Base-by-base conservation (phyloP, 2,797 vertebrate genomes). In the Sebastes oblongus region DNA sequence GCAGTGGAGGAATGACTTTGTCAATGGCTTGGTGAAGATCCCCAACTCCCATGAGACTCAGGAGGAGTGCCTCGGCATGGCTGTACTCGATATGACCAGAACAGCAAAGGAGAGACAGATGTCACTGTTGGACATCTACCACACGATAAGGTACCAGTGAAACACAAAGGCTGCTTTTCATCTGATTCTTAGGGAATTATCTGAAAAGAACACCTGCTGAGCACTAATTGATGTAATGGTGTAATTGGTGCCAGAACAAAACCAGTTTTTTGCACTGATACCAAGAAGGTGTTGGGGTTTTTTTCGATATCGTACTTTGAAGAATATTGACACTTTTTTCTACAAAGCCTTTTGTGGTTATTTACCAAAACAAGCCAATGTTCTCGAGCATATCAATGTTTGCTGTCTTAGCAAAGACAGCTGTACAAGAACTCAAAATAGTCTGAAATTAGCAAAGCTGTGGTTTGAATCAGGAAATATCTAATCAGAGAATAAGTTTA, bases 11-110 rank as follows among this genome's bases (percentile, higher is more conserved):
- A 95, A 96, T 90, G 98, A 99, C 91, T 99, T 99, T 94, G 95
- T 99, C 55, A 95, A 95, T 50, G 97, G 98, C 27, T 96, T 94
- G 90, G 93, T 98, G 88, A 96, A 95, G 73, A 93, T 99, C 80
- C 94, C 97, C 24, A 95, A 96, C 90, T 97, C 96, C 88, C 97
- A 98, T 0, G 97, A 98, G 93, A 95, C 95, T 9, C 98, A 99
- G 90, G 98, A 99, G 88, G 98, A 99, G 91, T 99, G 98, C 89
- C 96, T 99, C 66, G 98, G 98, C 34, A 96, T 99, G 97, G 98
- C 98, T 13, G 98, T 99, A 29, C 91, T 99, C 56, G 98, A 99
- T 94, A 99, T 99, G 96, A 99, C 98, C 87, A 96, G 97, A 90
- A 95, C 97, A 66, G 98, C 98, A 77, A 98, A 98, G 91, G 98